A percentile compares a stretch with the other conserved stretches of the same genome.
Conservation (phyloP, 2,888 invertebrate genomes). For the Plagodis pulveraria region DNA sequence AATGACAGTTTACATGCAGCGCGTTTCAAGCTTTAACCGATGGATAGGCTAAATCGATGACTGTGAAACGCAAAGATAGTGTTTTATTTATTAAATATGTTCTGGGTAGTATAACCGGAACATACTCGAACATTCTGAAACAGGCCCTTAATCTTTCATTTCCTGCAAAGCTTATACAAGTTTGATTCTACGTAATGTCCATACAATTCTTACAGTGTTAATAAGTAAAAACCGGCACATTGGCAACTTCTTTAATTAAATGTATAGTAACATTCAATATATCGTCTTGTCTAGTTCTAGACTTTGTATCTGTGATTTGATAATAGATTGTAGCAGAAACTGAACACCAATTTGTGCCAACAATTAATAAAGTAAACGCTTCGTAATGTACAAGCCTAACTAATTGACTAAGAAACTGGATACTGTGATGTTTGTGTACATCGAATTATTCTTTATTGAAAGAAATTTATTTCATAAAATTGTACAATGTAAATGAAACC, state of each 20-base stretch:
- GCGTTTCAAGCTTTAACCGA: too few species aligned
- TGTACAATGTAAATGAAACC: neutral
- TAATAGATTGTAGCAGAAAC: conserved; percentile 53
- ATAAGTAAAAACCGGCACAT: conserved; percentile 56
- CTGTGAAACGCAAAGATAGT: too few species aligned
- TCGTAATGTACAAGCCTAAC: conserved; percentile 5
- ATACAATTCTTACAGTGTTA: conserved; percentile 19
- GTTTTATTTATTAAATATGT: too few species aligned
- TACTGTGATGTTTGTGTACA: neutral
- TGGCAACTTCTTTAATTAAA: conserved; percentile 59
- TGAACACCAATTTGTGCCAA: conserved; percentile 74
- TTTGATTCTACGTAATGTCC: conserved; percentile 2
- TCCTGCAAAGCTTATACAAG: neutral
- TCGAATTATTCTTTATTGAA: too few species aligned
- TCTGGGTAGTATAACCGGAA: too few species aligned
- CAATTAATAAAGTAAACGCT: conserved; percentile 43
- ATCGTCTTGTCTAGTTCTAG: conserved; percentile 48
- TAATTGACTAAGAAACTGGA: conserved; percentile 10
- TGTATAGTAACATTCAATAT: conserved; percentile 18
- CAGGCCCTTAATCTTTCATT: too few species aligned
- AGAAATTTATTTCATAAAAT: neutral
- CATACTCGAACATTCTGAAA: too few species aligned
- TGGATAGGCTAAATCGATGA: too few species aligned
- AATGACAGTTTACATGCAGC: too few species aligned
- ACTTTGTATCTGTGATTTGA: conserved; percentile 56